phyloP scores from a whole-genome alignment of 2,113 vertebrate genomes.

The Chionodraco myersi region DNA sequence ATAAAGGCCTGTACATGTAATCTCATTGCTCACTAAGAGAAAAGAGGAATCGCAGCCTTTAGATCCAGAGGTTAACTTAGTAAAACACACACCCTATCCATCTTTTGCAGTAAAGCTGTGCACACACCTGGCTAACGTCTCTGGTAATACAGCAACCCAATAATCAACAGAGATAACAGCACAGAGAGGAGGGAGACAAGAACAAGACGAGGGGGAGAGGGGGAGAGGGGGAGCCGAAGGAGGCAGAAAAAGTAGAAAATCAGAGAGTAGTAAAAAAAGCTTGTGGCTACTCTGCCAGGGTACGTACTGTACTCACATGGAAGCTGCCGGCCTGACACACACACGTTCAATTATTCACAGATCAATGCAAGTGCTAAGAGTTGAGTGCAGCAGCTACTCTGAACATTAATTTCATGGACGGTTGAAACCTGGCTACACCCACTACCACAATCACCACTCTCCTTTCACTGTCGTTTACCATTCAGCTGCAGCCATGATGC shows the following conservation, averaged over 20 bases:
- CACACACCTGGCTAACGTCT: background rate
- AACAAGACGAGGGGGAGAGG: background rate
- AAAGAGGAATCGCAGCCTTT: slow-evolving; percentile 71
- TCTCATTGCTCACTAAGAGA: slow-evolving; percentile 78
- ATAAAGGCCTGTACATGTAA: slow-evolving; percentile 76
- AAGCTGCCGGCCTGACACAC: slow-evolving; percentile 13
- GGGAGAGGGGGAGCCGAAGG: background rate
- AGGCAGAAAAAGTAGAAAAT: background rate
- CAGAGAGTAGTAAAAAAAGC: slow-evolving; percentile 8
- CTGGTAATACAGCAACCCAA: slow-evolving; percentile 31
- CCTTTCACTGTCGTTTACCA: slow-evolving; percentile 44
- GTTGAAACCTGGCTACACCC: slow-evolving; percentile 50
- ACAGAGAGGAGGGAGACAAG: background rate
- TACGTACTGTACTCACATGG: slow-evolving; percentile 12
- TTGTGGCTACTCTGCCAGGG: slow-evolving; percentile 22
- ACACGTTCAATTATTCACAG: slow-evolving; percentile 65
- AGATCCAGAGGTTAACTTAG: slow-evolving; percentile 64
- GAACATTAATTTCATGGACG: slow-evolving; percentile 56
- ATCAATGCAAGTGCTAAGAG: slow-evolving; percentile 63
- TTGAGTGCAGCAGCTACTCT: slow-evolving; percentile 57
- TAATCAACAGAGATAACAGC: slow-evolving; percentile 47
- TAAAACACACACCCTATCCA: slow-evolving; percentile 41
- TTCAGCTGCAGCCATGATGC: slow-evolving; percentile 42
- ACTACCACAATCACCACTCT: slow-evolving; percentile 35
- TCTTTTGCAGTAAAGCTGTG: slow-evolving; percentile 32